Evolutionary conservation across 2,888 invertebrate species (phyloP).

Genomic region (Parnassius apollo): DNA sequence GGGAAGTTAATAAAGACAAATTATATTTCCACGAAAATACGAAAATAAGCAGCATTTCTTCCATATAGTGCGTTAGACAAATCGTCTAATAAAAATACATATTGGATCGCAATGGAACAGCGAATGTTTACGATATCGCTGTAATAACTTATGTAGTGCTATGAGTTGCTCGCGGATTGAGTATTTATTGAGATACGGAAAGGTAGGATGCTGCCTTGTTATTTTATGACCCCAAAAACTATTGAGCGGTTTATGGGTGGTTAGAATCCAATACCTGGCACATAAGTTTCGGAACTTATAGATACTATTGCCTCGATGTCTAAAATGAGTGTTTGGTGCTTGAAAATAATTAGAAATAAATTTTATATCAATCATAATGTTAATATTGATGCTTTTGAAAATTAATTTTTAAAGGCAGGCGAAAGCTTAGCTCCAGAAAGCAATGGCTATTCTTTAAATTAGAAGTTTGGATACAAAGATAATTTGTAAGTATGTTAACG

Average conservation of each 20-base stretch:
- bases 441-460: too few species aligned
- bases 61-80: constrained; percentile 44
- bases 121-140: constrained; percentile 66
- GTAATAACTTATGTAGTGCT: constrained; percentile 64
- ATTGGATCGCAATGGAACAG: constrained; percentile 57
- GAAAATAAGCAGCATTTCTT: constrained; percentile 27
- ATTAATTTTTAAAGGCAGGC: too few species aligned
- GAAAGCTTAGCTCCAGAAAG: too few species aligned
- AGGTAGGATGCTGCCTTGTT: constrained; percentile 24
- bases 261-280: constrained; percentile 19
- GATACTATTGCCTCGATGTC: constrained; percentile 5
- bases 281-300: constrained; percentile 18
- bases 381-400: too few species aligned
- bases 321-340: not conserved
- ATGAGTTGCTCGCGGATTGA: constrained; percentile 50
- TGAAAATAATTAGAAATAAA: too few species aligned
- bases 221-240: constrained; percentile 22
- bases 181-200: constrained; percentile 63
- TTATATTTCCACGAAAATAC: too few species aligned
- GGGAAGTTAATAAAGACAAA: too few species aligned
- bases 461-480: too few species aligned
- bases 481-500: too few species aligned
- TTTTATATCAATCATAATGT: too few species aligned
- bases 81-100: constrained; percentile 68
- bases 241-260: constrained; percentile 29